Evolutionary conservation across 1,140 invertebrate genomes (phyloP).

Genomic region (Pseudomyrmex cubaensis): DNA sequence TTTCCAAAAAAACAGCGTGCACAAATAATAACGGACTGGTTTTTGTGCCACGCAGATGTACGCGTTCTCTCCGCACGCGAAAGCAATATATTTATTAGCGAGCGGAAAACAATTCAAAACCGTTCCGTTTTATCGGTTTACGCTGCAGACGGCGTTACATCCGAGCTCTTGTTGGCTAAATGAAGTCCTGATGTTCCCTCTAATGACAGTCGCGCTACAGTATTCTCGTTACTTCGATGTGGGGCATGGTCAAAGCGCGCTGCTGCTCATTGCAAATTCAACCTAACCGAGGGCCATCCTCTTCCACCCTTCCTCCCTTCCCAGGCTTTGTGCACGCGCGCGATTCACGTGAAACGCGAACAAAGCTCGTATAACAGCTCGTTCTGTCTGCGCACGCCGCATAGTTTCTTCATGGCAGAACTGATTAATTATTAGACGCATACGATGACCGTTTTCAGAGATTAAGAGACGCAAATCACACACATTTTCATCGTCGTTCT

Average conservation of each 20-base stretch:
- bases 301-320: not conserved
- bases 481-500: not conserved
- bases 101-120: not conserved
- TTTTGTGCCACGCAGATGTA: not conserved
- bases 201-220: conserved; percentile 31
- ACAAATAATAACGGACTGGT: not conserved
- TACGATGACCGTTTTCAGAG: conserved; percentile 26
- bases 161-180: conserved; percentile 24
- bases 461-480: conserved; percentile 19
- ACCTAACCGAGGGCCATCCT: conserved; percentile 6
- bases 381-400: conserved; percentile 3
- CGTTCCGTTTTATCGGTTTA: not conserved
- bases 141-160: not conserved
- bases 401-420: conserved; percentile 33
- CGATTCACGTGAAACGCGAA: conserved; percentile 44
- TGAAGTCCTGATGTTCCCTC: conserved; percentile 34
- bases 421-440: conserved; percentile 53
- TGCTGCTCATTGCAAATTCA: conserved; percentile 46
- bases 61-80: not conserved
- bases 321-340: conserved; percentile 40
- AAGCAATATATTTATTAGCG: not conserved
- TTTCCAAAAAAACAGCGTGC: no score
- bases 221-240: conserved; percentile 31
- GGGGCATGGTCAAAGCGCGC: conserved; percentile 30
- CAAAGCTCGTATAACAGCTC: conserved; percentile 36